Evolutionary conservation across 2,113 vertebrate genomes (phyloP), one percentile per base, ranked within the genome.

Genomic region (Polyodon spathula): DNA sequence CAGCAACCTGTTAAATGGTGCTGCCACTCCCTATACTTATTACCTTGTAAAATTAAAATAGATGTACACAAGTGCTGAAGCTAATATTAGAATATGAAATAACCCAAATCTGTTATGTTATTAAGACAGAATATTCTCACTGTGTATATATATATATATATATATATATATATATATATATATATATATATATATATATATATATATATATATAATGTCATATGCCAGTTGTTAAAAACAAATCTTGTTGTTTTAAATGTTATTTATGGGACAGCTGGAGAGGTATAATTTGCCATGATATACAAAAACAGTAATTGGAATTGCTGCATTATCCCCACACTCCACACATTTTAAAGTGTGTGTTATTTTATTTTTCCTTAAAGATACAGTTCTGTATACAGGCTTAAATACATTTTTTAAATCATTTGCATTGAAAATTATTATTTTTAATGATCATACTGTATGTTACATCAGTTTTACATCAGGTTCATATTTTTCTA

Each of bases 11-110:
- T 61, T 68, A 40, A 68, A 66, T 61, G 42, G 46, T 12, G 27
- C 6, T 67, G n/a, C 59, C 63, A 41, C 16, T 48, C 14, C 56
- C 57, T 43, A 67, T 46, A 51, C 39, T 60, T 6, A 60, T 12
- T 56, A 42, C 4, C 9, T 41, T 7, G 37, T 55, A 55, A 40
- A 70, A 62, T 66, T 72, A 68, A 72, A 69, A 63, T 66, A 42
- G 5, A 59, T 56, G 63, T 60, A 67, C 58, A 54, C 43, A n/a
- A 48, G 8, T 50, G 37, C 59, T 50, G 41, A 11, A 50, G 9
- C 48, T 6, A 10, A 50, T 50, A 14, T n/a, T 50, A 5, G 46
- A 12, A 50, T 14, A 50, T 50, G 4, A 12, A 5, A n/a, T 10
- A 14, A 14, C 46, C 46, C 11, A 50, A 50, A 50, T n/a, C 11